Evolutionary conservation across 2,888 invertebrate species (phyloP).

Genomic region (Dromius quadrimaculatus): DNA sequence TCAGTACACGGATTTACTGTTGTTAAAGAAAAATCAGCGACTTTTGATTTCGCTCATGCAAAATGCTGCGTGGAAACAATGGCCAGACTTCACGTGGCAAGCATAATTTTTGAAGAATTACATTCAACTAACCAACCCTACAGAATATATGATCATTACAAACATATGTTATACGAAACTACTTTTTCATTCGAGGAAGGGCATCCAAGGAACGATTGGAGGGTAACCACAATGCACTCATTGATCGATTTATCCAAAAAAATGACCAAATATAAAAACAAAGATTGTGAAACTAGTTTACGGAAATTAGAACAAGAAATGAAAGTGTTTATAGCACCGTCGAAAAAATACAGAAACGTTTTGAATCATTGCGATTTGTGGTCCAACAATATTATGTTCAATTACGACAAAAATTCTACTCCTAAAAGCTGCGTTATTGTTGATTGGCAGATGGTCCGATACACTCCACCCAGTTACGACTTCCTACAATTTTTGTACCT

Average conservation of each 20-base stretch:
- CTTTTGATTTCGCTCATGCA: slow-evolving; percentile 66
- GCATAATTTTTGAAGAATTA: slow-evolving; percentile 69
- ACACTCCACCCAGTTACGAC: slow-evolving; percentile 75
- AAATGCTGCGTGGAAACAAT: slow-evolving; percentile 66
- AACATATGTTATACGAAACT: slow-evolving; percentile 58
- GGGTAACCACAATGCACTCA: slow-evolving; percentile 55
- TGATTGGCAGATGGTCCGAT: slow-evolving; percentile 78
- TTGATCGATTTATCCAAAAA: slow-evolving; percentile 57
- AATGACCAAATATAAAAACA: slow-evolving; percentile 53
- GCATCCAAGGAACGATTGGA: slow-evolving; percentile 62
- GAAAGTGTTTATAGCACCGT: slow-evolving; percentile 58
- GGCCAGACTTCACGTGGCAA: slow-evolving; percentile 69
- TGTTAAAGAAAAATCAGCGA: slow-evolving; percentile 38
- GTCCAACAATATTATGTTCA: slow-evolving; percentile 74
- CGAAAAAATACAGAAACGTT: slow-evolving; percentile 67
- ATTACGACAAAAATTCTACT: slow-evolving; percentile 60
- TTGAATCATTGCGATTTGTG: slow-evolving; percentile 74
- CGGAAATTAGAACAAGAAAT: slow-evolving; percentile 56
- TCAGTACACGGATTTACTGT: slow-evolving; percentile 63
- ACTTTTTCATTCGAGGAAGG: slow-evolving; percentile 59
- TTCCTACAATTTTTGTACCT: slow-evolving; percentile 71
- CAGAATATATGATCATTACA: slow-evolving; percentile 58
- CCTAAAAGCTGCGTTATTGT: slow-evolving; percentile 74
- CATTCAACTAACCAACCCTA: slow-evolving; percentile 54
- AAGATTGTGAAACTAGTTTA: slow-evolving; percentile 54